These are phyloP conservation scores for Microcebus lehilahytsara DNA, from an alignment of 2,113 vertebrate genomes.

Conservation along the genomic window DNA sequence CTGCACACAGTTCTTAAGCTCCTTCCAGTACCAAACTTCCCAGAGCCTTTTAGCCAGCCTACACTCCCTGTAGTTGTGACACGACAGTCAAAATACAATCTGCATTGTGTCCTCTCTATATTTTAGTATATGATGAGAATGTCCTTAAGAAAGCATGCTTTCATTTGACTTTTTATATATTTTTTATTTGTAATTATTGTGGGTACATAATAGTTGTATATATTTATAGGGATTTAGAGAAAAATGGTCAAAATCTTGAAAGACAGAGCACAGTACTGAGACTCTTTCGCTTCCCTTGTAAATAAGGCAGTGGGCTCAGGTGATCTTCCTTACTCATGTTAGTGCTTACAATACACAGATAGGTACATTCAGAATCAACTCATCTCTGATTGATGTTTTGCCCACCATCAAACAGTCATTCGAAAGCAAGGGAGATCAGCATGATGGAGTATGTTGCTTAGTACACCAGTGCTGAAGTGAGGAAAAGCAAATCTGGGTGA, in stretches of 20 bases:
- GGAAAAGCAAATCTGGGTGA: neutral
- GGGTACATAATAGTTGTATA: no score
- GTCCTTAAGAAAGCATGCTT: no score
- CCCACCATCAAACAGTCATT: neutral
- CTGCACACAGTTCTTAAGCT: accelerated
- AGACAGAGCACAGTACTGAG: neutral
- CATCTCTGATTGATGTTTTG: neutral
- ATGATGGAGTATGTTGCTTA: neutral
- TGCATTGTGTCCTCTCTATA: accelerated
- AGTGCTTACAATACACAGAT: no score
- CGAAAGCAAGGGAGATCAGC: neutral
- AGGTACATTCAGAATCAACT: neutral
- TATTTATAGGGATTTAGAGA: no score
- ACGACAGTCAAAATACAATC: neutral
- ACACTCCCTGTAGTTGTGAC: accelerated
- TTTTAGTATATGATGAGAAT: neutral
- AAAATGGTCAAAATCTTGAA: neutral
- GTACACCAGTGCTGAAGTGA: neutral
- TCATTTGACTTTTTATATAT: no score
- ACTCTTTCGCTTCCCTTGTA: neutral
- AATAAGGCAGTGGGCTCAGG: neutral
- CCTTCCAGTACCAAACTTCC: neutral
- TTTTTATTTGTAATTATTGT: no score
- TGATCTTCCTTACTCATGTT: neutral
- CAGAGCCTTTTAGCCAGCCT: neutral